Conservation (phyloP, 2,113 vertebrate genomes). For the Semnopithecus entellus region DNA sequence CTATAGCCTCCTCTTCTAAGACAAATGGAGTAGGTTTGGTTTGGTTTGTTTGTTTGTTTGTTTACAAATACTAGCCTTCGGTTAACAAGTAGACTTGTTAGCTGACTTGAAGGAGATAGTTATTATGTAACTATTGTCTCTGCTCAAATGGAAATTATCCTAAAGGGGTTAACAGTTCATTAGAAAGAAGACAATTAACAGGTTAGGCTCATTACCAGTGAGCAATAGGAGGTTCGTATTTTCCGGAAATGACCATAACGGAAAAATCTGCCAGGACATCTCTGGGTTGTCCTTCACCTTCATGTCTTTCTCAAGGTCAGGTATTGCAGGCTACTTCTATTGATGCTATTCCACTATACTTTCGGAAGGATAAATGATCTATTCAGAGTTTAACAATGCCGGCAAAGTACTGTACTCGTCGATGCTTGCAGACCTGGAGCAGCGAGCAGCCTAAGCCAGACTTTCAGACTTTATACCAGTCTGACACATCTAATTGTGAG, state of each 20-base stretch:
- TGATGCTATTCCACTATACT: slow-evolving; percentile 61
- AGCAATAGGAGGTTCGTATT: not conserved
- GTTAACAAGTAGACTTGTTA: not conserved
- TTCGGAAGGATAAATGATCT: slow-evolving; percentile 62
- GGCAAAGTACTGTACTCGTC: slow-evolving; percentile 52
- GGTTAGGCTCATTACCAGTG: not conserved
- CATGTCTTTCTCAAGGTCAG: not conserved
- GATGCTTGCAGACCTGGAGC: slow-evolving; percentile 51
- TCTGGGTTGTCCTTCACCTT: not conserved
- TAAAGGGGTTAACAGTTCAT: not conserved
- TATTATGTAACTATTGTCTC: not conserved
- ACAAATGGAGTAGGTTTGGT: not conserved
- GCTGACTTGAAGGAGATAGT: not conserved
- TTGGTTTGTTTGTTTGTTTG: not conserved
- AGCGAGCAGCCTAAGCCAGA: slow-evolving; percentile 30
- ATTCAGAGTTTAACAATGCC: slow-evolving; percentile 64
- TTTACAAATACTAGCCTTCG: not conserved
- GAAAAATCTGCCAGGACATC: not conserved
- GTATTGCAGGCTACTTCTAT: slow-evolving; percentile 56
- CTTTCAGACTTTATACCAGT: slow-evolving; percentile 23
- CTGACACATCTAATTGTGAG: slow-evolving; percentile 42
- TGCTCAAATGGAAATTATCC: not conserved
- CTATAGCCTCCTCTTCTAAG: not conserved
- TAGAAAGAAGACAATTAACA: not conserved
- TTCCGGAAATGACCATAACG: not conserved